Conservation (phyloP, 37 sponge, comb jelly and placozoan species). For the Tethya wilhelma region DNA sequence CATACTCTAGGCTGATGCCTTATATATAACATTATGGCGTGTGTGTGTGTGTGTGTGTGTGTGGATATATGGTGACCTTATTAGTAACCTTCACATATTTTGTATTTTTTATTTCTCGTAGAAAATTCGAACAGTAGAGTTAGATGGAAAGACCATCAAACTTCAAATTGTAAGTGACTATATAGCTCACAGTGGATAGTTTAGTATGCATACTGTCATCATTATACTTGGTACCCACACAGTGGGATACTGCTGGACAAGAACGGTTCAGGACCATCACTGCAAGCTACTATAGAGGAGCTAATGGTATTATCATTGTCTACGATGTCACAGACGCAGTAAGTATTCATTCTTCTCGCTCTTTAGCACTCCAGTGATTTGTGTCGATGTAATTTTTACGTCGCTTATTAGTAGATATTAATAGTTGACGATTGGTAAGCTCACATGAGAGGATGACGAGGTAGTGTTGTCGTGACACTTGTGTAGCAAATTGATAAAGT, state of each 20-base stretch:
- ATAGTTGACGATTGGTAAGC: no score
- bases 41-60: no score
- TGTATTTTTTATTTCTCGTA: constrained; percentile 17
- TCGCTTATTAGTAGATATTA: no score
- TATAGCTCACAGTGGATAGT: not conserved
- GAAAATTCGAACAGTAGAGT: constrained; percentile 97
- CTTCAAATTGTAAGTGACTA: constrained; percentile 92
- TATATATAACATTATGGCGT: not conserved
- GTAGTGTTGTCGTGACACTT: not conserved
- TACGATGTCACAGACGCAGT: constrained; percentile 99
- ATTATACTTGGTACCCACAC: not conserved
- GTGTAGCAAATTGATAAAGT: constrained; percentile 19
- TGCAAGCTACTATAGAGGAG: constrained; percentile 97
- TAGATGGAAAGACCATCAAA: constrained; percentile 97
- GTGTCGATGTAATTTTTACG: not conserved
- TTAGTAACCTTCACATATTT: not conserved
- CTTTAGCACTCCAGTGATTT: not conserved
- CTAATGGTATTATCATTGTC: constrained; percentile 98
- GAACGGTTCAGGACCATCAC: constrained; percentile 98
- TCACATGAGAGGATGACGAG: no score
- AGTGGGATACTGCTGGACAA: constrained; percentile 99
- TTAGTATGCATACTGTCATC: not conserved
- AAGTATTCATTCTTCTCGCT: not conserved
- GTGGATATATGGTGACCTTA: not conserved
- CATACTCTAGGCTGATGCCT: no score